Conservation (phyloP, 1,140 invertebrate species). For the Drosophila insularis region DNA sequence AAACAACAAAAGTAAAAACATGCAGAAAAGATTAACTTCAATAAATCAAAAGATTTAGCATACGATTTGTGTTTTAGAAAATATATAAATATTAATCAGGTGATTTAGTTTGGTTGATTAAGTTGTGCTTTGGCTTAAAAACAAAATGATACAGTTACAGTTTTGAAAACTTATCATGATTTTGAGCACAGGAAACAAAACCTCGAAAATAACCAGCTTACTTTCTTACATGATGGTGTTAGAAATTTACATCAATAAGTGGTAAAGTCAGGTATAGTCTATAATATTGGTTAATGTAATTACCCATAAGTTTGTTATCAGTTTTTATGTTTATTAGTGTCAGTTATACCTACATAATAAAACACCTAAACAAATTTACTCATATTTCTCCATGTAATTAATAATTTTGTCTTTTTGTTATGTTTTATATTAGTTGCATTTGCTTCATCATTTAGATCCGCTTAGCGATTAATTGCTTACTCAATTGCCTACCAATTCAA, state of each 20-base stretch:
- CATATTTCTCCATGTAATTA: not conserved
- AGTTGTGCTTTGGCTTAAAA: conserved; percentile 6
- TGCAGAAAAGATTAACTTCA: conserved; percentile 36
- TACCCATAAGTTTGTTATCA: too few relatives aligned
- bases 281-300: too few relatives aligned
- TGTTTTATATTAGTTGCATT: not conserved
- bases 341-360: too few relatives aligned
- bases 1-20: conserved; percentile 7
- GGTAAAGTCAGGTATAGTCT: too few relatives aligned
- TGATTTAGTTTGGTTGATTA: conserved; percentile 21
- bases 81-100: conserved; percentile 28
- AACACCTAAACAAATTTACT: too few relatives aligned
- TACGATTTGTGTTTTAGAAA: not conserved
- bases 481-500: conserved; percentile 29
- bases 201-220: too few relatives aligned
- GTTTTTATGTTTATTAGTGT: too few relatives aligned
- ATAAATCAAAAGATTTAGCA: conserved; percentile 6
- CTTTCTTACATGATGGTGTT: too few relatives aligned
- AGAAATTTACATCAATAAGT: too few relatives aligned
- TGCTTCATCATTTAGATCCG: conserved; percentile 42
- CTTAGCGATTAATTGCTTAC: conserved; percentile 50
- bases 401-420: not conserved
- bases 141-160: not conserved
- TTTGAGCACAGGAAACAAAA: too few relatives aligned
- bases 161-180: too few relatives aligned